phyloP scores from a whole-genome alignment of 2,888 invertebrate species.

The Nasonia oneida region DNA sequence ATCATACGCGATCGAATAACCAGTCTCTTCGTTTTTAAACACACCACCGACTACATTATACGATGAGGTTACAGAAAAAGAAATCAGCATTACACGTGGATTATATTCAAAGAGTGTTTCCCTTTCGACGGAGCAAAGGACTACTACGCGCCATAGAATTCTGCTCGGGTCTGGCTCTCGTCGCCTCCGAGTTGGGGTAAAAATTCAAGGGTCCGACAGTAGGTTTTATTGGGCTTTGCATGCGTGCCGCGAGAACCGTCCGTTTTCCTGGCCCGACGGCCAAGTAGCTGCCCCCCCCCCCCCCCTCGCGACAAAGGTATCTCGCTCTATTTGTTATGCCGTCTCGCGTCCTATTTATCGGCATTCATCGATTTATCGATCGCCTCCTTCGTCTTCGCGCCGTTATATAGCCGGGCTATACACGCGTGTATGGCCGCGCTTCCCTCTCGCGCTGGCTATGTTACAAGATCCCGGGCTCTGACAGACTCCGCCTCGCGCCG shows the following conservation, averaged over 20 bases:
- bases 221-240: conserved; percentile 35
- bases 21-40: not conserved
- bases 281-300: not conserved
- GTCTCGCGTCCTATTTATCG: conserved; percentile 42
- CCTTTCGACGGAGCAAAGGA: not conserved
- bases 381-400: not conserved
- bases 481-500: not conserved
- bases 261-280: not conserved
- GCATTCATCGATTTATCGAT: conserved; percentile 53
- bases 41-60: not conserved
- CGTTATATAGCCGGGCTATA: not conserved
- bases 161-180: not conserved
- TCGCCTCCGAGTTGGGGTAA: not conserved
- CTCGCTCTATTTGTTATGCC: conserved; percentile 41
- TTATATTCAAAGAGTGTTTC: conserved; percentile 24
- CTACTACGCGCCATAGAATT: not conserved
- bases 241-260: conserved; percentile 1
- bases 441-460: not conserved
- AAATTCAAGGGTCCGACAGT: conserved; percentile 40
- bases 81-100: conserved; percentile 12
- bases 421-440: not conserved
- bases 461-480: not conserved
- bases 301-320: not conserved
- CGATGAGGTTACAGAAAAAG: not conserved
- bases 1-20: not conserved